Evolutionary conservation across 2,888 invertebrate species (phyloP).

Genomic region (Megamerina dolium): DNA sequence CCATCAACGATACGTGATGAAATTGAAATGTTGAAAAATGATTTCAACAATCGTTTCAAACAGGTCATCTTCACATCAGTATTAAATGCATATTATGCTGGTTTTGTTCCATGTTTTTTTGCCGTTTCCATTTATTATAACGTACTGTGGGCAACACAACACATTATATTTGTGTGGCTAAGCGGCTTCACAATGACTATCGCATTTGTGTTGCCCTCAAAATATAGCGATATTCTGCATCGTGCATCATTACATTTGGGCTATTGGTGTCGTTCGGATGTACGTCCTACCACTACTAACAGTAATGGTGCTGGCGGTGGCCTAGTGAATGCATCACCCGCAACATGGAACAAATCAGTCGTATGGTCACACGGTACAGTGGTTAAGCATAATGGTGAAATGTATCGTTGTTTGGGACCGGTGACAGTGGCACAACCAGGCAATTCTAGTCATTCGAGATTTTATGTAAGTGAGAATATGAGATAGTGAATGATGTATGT

Average conservation of each 20-base stretch:
- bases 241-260: slow-evolving; percentile 86
- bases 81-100: slow-evolving; percentile 79
- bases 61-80: slow-evolving; percentile 79
- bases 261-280: slow-evolving; percentile 43
- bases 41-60: slow-evolving; percentile 85
- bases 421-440: slow-evolving; percentile 86
- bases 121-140: slow-evolving; percentile 79
- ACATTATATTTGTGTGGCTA: slow-evolving; percentile 77
- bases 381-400: slow-evolving; percentile 64
- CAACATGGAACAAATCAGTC: slow-evolving; percentile 54
- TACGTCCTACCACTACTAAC: slow-evolving; percentile 17
- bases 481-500: not conserved
- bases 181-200: slow-evolving; percentile 76
- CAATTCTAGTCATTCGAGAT: slow-evolving; percentile 70
- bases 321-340: slow-evolving; percentile 22
- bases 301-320: not conserved
- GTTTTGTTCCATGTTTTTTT: slow-evolving; percentile 85
- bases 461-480: slow-evolving; percentile 66
- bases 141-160: slow-evolving; percentile 75
- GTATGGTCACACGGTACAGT: slow-evolving; percentile 73
- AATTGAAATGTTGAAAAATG: slow-evolving; percentile 74
- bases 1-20: slow-evolving; percentile 72
- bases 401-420: slow-evolving; percentile 70
- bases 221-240: slow-evolving; percentile 84
- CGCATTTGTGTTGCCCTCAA: slow-evolving; percentile 59